These are phyloP conservation scores for Labeo rohita DNA, from an alignment of 2,113 vertebrate genomes.

Conservation along the genomic window DNA sequence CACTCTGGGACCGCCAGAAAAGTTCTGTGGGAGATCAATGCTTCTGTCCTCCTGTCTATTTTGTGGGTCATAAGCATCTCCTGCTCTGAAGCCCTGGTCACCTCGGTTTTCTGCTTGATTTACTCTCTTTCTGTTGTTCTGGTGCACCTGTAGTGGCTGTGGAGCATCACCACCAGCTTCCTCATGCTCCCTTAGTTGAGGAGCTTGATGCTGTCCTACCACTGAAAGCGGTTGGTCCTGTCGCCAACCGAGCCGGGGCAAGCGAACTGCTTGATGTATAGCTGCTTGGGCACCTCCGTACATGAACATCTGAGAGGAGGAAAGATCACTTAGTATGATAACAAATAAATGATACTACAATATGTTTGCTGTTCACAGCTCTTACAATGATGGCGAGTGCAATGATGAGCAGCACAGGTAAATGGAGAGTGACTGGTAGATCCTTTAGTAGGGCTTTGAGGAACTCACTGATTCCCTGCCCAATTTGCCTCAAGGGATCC, in stretches of 20 bases:
- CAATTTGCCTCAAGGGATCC: constrained; percentile 90
- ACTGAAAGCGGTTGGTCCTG: constrained; percentile 60
- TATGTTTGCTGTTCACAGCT: neutral
- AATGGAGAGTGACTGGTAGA: constrained; percentile 84
- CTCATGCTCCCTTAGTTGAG: constrained; percentile 12
- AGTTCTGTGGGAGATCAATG: constrained; percentile 44
- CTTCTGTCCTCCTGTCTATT: neutral
- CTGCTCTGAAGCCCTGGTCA: constrained; percentile 32
- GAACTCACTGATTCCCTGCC: constrained; percentile 89
- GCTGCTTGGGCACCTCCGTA: constrained; percentile 68
- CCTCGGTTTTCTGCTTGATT: neutral
- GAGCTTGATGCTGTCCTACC: constrained; percentile 7
- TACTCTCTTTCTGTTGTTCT: neutral
- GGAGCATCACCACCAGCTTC: constrained; percentile 46
- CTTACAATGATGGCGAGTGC: constrained; percentile 78
- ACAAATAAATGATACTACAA: neutral
- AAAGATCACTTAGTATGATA: neutral
- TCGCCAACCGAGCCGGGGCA: constrained; percentile 60
- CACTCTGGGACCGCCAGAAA: neutral
- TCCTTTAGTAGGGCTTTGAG: constrained; percentile 89
- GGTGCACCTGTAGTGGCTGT: neutral
- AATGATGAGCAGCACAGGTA: constrained; percentile 84
- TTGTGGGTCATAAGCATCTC: constrained; percentile 44
- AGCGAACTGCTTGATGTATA: constrained; percentile 67
- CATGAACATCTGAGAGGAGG: constrained; percentile 61